Conservation (phyloP, 2,113 vertebrate genomes). For the Dolichallabes microphthalmus region DNA sequence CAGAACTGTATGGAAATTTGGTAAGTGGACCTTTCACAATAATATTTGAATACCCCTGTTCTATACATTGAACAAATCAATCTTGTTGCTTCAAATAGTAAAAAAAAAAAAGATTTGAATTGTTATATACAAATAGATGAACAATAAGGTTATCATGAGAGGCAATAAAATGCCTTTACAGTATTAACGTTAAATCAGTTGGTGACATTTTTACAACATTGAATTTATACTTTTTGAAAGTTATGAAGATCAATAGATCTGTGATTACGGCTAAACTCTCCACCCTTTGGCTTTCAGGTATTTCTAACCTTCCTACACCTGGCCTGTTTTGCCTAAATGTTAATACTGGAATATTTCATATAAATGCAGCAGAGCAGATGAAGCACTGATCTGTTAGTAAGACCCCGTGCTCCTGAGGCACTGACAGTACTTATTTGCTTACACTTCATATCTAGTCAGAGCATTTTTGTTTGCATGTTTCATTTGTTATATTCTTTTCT, state of each 20-base stretch:
- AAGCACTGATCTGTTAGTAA: slow-evolving; percentile 11
- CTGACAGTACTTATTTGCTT: slow-evolving; percentile 44
- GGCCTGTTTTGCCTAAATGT: background rate
- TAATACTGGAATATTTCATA: background rate
- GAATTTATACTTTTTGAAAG: background rate
- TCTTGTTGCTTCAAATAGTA: background rate
- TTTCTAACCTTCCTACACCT: background rate
- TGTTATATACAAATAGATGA: background rate
- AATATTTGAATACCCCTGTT: too few relatives aligned
- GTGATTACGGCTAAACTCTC: background rate
- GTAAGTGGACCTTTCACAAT: too few relatives aligned
- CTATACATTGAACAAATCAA: too few relatives aligned
- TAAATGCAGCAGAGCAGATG: background rate
- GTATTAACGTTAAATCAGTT: background rate
- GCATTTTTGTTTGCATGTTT: background rate
- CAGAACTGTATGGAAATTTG: too few relatives aligned
- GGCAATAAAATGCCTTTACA: background rate
- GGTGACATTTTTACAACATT: background rate
- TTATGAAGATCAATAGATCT: background rate
- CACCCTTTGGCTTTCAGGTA: background rate
- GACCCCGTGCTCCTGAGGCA: slow-evolving; percentile 55
- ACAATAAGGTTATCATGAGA: background rate
- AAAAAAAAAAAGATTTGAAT: background rate
- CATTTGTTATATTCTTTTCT: background rate
- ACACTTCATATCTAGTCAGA: background rate